phyloP scores from a whole-genome alignment of 2,113 vertebrate species.

The Thamnaconus septentrionalis region DNA sequence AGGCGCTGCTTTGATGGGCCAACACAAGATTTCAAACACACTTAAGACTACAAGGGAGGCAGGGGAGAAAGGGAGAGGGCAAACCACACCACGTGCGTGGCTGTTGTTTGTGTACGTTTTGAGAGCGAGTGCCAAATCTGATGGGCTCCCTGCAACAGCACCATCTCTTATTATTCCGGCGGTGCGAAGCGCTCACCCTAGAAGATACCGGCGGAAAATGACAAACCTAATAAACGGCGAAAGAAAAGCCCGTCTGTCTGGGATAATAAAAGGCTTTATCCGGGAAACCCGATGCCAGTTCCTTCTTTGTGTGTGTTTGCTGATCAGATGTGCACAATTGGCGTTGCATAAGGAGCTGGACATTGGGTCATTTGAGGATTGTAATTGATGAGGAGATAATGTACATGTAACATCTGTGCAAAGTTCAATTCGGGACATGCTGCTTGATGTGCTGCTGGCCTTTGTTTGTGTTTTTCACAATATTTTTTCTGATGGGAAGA shows the following conservation, averaged over 20 bases:
- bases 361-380: conserved; percentile 40
- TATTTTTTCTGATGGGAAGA: too few species aligned
- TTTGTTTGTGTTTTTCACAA: too few species aligned
- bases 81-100: conserved; percentile 22
- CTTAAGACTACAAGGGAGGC: conserved; percentile 44
- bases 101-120: conserved; percentile 38
- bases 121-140: conserved; percentile 9
- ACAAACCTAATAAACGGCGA: conserved; percentile 55
- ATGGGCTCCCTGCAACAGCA: conserved; percentile 45
- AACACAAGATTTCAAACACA: conserved; percentile 49
- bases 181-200: conserved; percentile 41
- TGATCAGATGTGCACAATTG: conserved; percentile 66
- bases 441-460: too few species aligned
- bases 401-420: too few species aligned
- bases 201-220: conserved; percentile 43
- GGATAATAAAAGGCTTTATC: conserved; percentile 58
- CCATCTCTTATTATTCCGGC: conserved; percentile 42
- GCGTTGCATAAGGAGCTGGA: conserved; percentile 40
- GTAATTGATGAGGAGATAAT: neutral
- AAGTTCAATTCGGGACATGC: too few species aligned
- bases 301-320: conserved; percentile 49
- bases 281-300: conserved; percentile 47
- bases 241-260: conserved; percentile 61
- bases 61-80: conserved; percentile 18
- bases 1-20: conserved; percentile 55